Base-by-base conservation (phyloP, 2,888 invertebrate genomes). In the Autographa pulchrina region DNA sequence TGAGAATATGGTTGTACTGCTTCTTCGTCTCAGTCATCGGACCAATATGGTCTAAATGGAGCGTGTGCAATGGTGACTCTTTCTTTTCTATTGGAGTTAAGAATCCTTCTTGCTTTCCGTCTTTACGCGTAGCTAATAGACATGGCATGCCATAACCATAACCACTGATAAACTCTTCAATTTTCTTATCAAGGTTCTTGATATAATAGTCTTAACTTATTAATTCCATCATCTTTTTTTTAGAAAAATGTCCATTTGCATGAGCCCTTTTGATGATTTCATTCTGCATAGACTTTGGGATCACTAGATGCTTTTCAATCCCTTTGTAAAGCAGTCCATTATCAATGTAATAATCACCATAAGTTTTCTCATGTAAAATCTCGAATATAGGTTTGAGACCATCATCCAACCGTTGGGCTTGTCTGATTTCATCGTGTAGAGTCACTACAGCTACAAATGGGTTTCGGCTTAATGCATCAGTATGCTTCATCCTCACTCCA, bases 231-330 rank as follows among this genome's bases (percentile, higher is more conserved):
- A 18, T 18, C 16, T 62, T 62, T n/a, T 62, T 41, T 38, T 62
- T 62, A n/a, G 13, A 13, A 18, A 31, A 62, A 75, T 85, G 82
- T 1, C 83, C 82, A 58, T 71, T 79, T 0, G 48, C 32, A 60
- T 85, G 81, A 0, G 48, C 71, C 58, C 43, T 74, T 14, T 65
- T 71, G 25, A 83, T 67, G 6, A 85, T 72, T 48, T 78, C 77
- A 14, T 54, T 48, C 25, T 72, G 65, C 52, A 62, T 62, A 43
- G 9, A 32, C 41, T 58, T 38, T 41, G 65, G 65, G 25, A 65
- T 25, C 2, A 65, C 58, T 25, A 65, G 20, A 5, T 35, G 14
- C 38, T 59, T 56, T 14, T 65, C 58, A 16, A 31, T 11, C 1
- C 65, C 65, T 58, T 65, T 65, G 20, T 58, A 65, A 14, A 65